A percentile compares a stretch with the other conserved stretches of the same genome.
phyloP scores from a whole-genome alignment of 2,113 vertebrate genomes.

The Erythrocercus mccallii region DNA sequence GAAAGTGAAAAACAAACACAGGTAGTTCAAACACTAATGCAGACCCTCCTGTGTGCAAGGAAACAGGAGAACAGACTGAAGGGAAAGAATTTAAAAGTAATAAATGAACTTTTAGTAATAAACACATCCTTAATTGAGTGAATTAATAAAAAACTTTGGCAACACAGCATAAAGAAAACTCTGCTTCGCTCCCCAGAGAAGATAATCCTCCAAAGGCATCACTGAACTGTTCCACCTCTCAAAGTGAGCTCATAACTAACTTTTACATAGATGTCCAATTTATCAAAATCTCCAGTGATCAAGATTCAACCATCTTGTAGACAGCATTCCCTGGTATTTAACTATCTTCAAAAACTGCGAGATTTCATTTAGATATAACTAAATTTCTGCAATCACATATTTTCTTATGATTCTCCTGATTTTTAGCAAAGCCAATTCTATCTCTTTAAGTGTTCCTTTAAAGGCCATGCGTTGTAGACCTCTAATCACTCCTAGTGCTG shows the following conservation, averaged over 20 bases:
- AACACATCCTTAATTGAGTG: background rate
- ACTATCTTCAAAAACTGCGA: accelerated
- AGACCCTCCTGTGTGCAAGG: background rate
- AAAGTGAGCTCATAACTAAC: background rate
- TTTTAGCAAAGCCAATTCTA: background rate
- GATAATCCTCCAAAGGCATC: background rate
- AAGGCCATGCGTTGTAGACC: background rate
- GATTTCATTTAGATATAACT: background rate
- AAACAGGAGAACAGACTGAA: background rate
- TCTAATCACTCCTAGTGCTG: background rate
- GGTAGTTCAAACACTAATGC: background rate
- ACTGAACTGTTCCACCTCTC: background rate
- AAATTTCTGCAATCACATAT: background rate
- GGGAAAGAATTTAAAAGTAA: background rate
- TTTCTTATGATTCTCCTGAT: background rate
- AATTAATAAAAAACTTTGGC: background rate
- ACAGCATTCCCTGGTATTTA: background rate
- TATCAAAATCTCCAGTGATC: background rate
- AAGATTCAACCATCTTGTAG: background rate
- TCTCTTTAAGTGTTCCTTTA: background rate
- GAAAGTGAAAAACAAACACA: background rate
- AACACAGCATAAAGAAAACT: background rate
- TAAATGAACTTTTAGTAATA: background rate
- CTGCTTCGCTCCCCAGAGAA: background rate
- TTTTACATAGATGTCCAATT: background rate